Conservation (phyloP, 2,888 invertebrate genomes). For the Macrophya alboannulata region DNA sequence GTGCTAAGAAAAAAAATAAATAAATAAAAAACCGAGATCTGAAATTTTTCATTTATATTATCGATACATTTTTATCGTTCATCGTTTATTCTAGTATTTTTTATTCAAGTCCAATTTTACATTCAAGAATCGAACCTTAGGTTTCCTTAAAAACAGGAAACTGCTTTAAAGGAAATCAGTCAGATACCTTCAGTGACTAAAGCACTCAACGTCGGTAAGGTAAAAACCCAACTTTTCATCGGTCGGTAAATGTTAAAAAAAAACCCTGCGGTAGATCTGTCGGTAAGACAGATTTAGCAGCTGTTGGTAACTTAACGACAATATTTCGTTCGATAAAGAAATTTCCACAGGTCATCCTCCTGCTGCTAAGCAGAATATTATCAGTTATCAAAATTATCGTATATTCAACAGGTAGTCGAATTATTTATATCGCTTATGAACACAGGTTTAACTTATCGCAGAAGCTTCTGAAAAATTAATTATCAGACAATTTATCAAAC, state of each 20-base stretch:
- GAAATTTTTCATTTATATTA: neutral
- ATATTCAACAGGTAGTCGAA: conserved; percentile 8
- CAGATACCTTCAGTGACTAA: neutral
- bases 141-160: neutral
- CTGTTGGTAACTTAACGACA: neutral
- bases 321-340: neutral
- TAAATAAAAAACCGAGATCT: no score
- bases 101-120: neutral
- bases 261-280: neutral
- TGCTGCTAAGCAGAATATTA: neutral
- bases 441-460: neutral
- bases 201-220: neutral
- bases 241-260: neutral
- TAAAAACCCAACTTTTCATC: neutral
- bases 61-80: neutral
- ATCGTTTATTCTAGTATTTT: neutral
- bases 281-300: neutral
- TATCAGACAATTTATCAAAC: neutral
- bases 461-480: neutral
- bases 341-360: neutral
- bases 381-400: neutral
- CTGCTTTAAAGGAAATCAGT: neutral
- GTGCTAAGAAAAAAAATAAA: neutral
- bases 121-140: neutral
- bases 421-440: neutral